These are phyloP conservation scores for Girardia tigrina DNA, from an alignment of 2,888 invertebrate genomes.

Conservation along the genomic window DNA sequence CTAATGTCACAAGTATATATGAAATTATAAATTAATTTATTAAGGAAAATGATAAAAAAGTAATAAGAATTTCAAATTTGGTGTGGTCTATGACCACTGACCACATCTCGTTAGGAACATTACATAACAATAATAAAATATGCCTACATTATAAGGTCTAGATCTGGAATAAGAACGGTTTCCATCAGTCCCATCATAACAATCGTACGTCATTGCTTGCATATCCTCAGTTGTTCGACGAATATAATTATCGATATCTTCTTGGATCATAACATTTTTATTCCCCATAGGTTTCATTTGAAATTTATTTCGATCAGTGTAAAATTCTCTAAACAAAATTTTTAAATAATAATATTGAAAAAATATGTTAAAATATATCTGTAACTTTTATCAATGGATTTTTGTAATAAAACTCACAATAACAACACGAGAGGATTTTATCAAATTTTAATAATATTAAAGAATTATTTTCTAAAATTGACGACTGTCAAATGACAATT, in stretches of 20 bases:
- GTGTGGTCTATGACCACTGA: no score
- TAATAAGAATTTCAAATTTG: no score
- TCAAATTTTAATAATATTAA: background rate
- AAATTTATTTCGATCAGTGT: background rate
- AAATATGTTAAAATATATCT: no score
- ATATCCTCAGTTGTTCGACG: background rate
- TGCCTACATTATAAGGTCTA: background rate
- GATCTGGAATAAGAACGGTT: background rate
- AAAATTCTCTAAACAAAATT: background rate
- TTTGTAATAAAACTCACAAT: background rate
- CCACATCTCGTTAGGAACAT: no score
- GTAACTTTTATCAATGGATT: no score
- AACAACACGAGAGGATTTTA: background rate
- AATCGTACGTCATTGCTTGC: background rate
- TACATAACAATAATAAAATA: no score
- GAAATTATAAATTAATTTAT: no score
- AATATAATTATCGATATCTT: constrained; percentile 5
- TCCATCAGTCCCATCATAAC: background rate
- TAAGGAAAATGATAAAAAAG: no score
- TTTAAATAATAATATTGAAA: background rate
- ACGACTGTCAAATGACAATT: no score
- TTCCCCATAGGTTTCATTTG: background rate
- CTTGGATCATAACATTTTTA: background rate
- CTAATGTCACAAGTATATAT: no score
- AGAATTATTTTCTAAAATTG: no score